Base-by-base conservation (phyloP, 2,888 invertebrate species). In the Antitype chi region DNA sequence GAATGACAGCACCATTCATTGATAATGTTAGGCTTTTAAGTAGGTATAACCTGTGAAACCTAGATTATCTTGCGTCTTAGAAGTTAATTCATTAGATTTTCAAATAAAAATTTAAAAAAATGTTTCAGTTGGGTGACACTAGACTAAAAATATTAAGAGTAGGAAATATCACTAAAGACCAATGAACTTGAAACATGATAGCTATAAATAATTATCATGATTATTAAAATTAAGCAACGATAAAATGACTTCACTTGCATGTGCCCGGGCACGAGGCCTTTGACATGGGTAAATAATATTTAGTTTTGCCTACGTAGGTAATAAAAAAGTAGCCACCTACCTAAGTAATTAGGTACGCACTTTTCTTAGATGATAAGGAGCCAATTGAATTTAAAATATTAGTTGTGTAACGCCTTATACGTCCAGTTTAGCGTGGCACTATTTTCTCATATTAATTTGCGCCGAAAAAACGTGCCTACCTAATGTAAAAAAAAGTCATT, bases 151-250 rank as follows among this genome's bases (percentile, higher is more conserved):
- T 4, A 25, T 57, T 1, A 59, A 20, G 43, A 15, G 43, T n/a
- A 57, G 11, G 15, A 43, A 43, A 53, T 60, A 60, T 76, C 15
- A 38, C 4, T 55, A 69, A 55, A 60, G 66, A 52, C 6, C 60
- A 76, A 70, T 67, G 69, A 72, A 69, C 72, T 72, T 72, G 25
- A 43, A 72, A 72, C 28, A 67, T 43, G 67, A 53, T 43, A 5
- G 52, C 47, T 60, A 74, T 25, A 74, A 52, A 43, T 59, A 53
- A n/a, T 60, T 57, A 55, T 57, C 17, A 47, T 66, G 60, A 69
- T 52, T 79, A 43, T 0, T 69, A 47, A 43, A 20, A 64, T 49
- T 66, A 83, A 72, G 64, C 20, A 72, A 80, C 4, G 38, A 72
- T 59, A 43, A 64, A 11, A 15, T 75, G 25, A 67, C 66, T 49